Base-by-base conservation (phyloP, 2,113 vertebrate genomes). In the Gila orcuttii region DNA sequence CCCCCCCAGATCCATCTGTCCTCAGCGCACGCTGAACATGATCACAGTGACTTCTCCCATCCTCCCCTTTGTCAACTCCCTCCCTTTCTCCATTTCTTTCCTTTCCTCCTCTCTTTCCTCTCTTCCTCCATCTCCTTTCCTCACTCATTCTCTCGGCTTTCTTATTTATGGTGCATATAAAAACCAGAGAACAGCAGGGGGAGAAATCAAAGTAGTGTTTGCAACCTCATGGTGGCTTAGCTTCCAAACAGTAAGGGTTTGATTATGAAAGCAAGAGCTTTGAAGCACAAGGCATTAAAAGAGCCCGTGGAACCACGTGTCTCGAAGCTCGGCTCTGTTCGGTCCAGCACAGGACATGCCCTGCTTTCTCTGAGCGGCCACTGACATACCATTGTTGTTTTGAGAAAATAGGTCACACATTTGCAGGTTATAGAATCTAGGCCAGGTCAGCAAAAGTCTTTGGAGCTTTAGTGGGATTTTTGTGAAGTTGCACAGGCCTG, bases 1-100 rank as follows among this genome's bases (percentile, higher is more conserved):
- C 62, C 88, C 62, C 64, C 92, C 84, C 86, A 86, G 91, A 90
- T 93, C 92, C 89, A 91, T 90, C 89, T 91, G 90, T 91, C 90
- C 91, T 88, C 86, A 81, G 87, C 86, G 87, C 90, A 89, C 87
- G 89, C 90, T 91, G 86, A 79, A 89, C 84, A 90, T 87, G 89
- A 92, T 92, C 90, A 92, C 90, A 86, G 68, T 68, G 33, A 50
- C 75, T 87, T 88, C 79, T 90, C 86, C 76, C 60, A 47, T 83
- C 36, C 73, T 66, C 64, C 62, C 6, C 33, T 31, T 33, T 42
- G n/a, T 52, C 28, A n/a, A 42, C 62, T 84, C 25, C 60, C 79
- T 75, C 74, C 55, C 36, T 87, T 86, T 87, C 31, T 57, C 57
- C 57, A n/a, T 83, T 80, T 85, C 13, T 85, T 79, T 90, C 71